Base-by-base conservation (phyloP, 2,113 vertebrate genomes). In the Myotis brandtii region DNA sequence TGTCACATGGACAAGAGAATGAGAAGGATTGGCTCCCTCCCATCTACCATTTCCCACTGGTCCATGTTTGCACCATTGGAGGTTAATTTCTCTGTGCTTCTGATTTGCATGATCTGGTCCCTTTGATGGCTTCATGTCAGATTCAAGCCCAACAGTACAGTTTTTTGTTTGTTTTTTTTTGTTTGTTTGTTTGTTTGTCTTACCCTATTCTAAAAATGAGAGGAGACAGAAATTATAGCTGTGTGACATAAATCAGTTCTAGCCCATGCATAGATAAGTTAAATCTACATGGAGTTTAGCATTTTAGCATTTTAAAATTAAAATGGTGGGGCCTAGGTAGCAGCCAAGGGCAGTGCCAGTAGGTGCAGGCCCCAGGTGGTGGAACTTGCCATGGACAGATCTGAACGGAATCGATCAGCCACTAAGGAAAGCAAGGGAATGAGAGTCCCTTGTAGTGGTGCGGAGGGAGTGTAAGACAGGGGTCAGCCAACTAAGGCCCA, bases 401-500 rank as follows among this genome's bases (percentile, higher is more conserved):
- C 12, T 37, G 30, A 85, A n/a, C 5, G 34, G 6, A 80, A 23
- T 54, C 43, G 80, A 23, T 48, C 59, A 6, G 70, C 23, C n/a
- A 25, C 25, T 5, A 0, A 48, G n/a, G 37, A 70, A 81, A 77
- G 10, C 27, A 34, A 67, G 25, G 10, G 2, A 54, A 10, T 76
- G 9, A 9, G 25, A 25, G 25, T n/a, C 3, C 12, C 5, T 0
- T 9, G 23, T 3, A 2, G 3, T 32, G 23, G 27, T 25, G 12
- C 3, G 48, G 37, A 75, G 32, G 48, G 40, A 52, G 17, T 56
- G 48, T 5, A 54, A 70, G 18, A 12, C 20, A 50, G 77, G 1
- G 11, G 1, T 30, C 40, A 46, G 16, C 12, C 43, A 21, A 6
- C 32, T 4, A 5, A 16, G 6, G 9, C 40, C 32, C 0, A 1